Evolutionary conservation across 2,797 vertebrate species (phyloP).

Genomic region (Molossus alvarezi): DNA sequence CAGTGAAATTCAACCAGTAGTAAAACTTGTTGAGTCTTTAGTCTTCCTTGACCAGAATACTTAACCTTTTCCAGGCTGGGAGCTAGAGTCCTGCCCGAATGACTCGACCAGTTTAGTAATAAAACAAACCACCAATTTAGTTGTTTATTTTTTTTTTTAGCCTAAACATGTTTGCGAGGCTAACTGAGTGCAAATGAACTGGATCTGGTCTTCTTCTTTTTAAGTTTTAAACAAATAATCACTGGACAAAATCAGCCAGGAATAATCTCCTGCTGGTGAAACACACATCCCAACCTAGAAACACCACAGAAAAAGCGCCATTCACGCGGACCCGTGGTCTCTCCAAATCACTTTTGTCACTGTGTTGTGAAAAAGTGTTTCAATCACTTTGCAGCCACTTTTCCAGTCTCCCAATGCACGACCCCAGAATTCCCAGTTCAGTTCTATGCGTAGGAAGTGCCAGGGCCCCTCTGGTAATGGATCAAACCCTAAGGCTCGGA

Average conservation of each 20-base stretch:
- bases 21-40: neutral
- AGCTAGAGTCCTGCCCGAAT: neutral
- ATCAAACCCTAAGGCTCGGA: neutral
- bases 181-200: conserved; percentile 48
- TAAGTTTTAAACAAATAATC: conserved; percentile 73
- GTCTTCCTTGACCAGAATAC: conserved; percentile 60
- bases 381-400: conserved; percentile 26
- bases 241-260: neutral
- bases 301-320: accelerated
- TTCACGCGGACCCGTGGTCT: accelerated
- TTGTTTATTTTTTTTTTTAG: conserved; percentile 67
- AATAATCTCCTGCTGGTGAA: neutral
- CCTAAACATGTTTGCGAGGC: conserved; percentile 26
- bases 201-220: conserved; percentile 67
- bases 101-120: conserved; percentile 58
- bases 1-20: neutral
- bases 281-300: neutral
- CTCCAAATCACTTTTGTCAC: neutral
- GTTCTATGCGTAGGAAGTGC: neutral
- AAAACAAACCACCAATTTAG: conserved; percentile 68
- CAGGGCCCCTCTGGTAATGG: neutral
- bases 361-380: neutral
- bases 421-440: conserved; percentile 31
- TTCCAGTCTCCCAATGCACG: neutral
- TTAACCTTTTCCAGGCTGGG: conserved; percentile 69